Conservation (phyloP, 1,140 invertebrate genomes). For the Meloidogyne hapla region DNA sequence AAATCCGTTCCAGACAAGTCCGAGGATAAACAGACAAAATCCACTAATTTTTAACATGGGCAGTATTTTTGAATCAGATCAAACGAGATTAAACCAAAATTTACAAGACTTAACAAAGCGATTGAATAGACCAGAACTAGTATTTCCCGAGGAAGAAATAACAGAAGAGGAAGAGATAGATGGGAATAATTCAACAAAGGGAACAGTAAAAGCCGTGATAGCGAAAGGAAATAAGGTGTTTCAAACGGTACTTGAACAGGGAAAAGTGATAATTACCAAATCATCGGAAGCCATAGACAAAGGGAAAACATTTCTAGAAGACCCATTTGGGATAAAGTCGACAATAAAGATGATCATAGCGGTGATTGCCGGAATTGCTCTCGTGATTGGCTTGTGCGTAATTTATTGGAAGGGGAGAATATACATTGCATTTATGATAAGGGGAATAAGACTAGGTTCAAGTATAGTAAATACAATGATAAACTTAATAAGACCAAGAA, state of each 20-base stretch:
- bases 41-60: neutral
- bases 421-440: neutral
- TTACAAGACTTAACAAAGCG: neutral
- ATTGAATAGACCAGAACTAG: neutral
- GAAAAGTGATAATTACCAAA: neutral
- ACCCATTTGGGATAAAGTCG: neutral
- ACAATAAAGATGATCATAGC: neutral
- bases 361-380: neutral
- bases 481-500: neutral
- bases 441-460: neutral
- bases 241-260: neutral
- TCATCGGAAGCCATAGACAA: neutral
- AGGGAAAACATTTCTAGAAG: neutral
- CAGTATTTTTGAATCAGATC: neutral
- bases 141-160: neutral
- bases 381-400: neutral
- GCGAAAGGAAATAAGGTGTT: neutral
- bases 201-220: neutral
- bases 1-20: neutral
- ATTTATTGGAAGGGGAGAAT: slow-evolving; percentile 1
- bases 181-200: neutral
- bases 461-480: neutral
- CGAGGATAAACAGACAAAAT: neutral
- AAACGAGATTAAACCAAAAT: slow-evolving; percentile 1
- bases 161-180: neutral